Evolutionary conservation across 2,113 vertebrate species (phyloP).

Genomic region (Rousettus leschenaultii): DNA sequence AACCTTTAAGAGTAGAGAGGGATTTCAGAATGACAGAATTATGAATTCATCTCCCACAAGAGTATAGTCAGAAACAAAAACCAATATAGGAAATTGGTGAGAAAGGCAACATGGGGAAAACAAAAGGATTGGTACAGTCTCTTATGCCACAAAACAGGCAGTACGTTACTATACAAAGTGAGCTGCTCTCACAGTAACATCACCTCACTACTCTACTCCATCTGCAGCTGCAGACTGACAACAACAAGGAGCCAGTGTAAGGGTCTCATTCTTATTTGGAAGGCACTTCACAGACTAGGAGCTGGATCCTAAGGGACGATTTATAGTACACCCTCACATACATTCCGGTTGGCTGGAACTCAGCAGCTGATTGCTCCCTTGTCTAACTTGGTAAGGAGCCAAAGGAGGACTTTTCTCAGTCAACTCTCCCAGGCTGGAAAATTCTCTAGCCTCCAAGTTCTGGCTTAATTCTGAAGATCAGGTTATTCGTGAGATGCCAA

Average conservation of each 20-base stretch:
- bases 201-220: conserved; percentile 36
- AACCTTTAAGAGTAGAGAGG: conserved; percentile 24
- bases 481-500: conserved; percentile 74
- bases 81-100: not conserved
- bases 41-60: conserved; percentile 3
- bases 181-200: conserved; percentile 22
- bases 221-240: conserved; percentile 41
- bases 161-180: not conserved
- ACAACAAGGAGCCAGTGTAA: not conserved
- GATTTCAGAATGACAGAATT: conserved; percentile 36
- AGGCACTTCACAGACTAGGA: conserved; percentile 52
- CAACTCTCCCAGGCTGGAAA: conserved; percentile 71
- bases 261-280: conserved; percentile 60
- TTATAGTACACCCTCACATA: conserved; percentile 51
- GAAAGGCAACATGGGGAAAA: conserved; percentile 23
- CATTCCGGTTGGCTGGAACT: conserved; percentile 64
- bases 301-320: conserved; percentile 51
- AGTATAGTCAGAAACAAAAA: conserved; percentile 51
- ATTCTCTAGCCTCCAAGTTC: conserved; percentile 62
- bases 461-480: conserved; percentile 71
- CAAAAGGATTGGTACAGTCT: not conserved
- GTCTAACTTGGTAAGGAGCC: conserved; percentile 68
- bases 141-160: not conserved
- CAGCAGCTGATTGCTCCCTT: conserved; percentile 70
- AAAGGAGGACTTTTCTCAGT: conserved; percentile 68